A percentile compares a stretch with the other conserved stretches of the same genome.
Evolutionary conservation across 2,797 vertebrate species (phyloP).

Genomic region (Staurois parvus): DNA sequence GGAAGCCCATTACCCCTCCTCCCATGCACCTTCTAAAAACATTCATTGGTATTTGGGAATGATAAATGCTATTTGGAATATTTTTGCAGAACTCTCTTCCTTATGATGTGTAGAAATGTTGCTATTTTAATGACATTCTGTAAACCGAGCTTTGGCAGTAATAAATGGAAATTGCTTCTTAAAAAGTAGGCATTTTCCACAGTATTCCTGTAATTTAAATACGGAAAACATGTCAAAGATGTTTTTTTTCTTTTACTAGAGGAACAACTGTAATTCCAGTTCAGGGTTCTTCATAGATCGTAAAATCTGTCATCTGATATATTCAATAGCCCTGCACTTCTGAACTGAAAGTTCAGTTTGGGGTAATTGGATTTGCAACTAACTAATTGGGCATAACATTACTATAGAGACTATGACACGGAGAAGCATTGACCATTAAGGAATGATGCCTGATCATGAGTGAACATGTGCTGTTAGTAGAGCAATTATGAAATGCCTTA

Average conservation of each 20-base stretch:
- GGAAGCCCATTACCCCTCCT: too few species aligned
- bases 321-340: not conserved
- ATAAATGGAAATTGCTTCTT: not conserved
- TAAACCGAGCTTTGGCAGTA: not conserved
- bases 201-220: not conserved
- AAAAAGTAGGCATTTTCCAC: not conserved
- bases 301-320: not conserved
- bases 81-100: not conserved
- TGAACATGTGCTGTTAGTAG: slow-evolving; percentile 22
- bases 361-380: not conserved
- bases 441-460: slow-evolving; percentile 32
- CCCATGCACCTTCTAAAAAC: not conserved
- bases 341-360: not conserved
- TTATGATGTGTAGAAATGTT: not conserved
- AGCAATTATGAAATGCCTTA: slow-evolving; percentile 6
- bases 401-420: not conserved
- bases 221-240: not conserved
- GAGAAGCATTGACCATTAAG: not conserved
- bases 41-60: not conserved
- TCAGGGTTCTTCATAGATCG: not conserved
- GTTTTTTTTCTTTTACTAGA: not conserved
- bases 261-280: not conserved
- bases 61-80: not conserved
- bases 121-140: not conserved
- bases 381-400: not conserved